A percentile compares a stretch with the other conserved stretches of the same genome.
phyloP scores from a whole-genome alignment of 2,113 vertebrate genomes.

The sheep (Ovis aries) region ARS-UI_Ramb_v3.0 NC_056067.1:35239501-35240000 shows the following conservation, averaged over 20 bases:
- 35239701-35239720: not conserved
- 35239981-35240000: not conserved
- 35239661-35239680: not conserved
- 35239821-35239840: not conserved
- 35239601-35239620: not conserved
- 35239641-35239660: not conserved
- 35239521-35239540: not conserved
- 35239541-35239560: not conserved
- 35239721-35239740: not conserved
- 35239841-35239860: not conserved
- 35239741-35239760: not conserved
- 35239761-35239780: not conserved
- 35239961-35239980: not conserved
- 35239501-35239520: not conserved
- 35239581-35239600: not conserved
- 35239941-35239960: not conserved
- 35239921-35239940: slow-evolving; percentile 9
- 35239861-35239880: not conserved
- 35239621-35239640: not conserved
- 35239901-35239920: not conserved
- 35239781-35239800: not conserved
- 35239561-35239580: not conserved
- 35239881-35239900: not conserved
- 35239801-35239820: not conserved
- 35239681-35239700: not conserved